Percentiles rank a stretch among this genome's conserved stretches.
These are phyloP conservation scores for Manis javanica DNA, from an alignment of 2,797 vertebrate genomes.

Conservation along the genomic window DNA sequence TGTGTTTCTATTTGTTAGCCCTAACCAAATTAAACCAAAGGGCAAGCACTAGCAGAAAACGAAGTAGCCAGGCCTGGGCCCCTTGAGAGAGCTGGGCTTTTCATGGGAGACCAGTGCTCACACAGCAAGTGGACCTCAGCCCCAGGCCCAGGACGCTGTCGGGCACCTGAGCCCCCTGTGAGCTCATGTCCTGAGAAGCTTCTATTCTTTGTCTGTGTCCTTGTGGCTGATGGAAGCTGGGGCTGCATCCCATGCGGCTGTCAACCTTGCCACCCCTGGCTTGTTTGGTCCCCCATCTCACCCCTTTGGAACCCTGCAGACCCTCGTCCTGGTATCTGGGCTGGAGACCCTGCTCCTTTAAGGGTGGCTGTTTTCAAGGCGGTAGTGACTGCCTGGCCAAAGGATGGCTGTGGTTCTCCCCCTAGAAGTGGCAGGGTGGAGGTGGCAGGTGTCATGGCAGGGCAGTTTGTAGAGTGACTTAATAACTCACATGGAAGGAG, in stretches of 20 bases:
- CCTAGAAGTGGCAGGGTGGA: neutral
- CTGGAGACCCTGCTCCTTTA: neutral
- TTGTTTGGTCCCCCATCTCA: fast-evolving
- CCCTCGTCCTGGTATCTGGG: neutral
- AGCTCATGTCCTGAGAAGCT: neutral
- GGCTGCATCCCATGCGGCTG: no score
- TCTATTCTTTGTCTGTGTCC: fast-evolving
- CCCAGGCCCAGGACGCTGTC: neutral
- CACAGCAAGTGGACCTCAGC: neutral
- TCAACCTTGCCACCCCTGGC: neutral
- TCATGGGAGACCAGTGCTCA: no score
- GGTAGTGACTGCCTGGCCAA: neutral
- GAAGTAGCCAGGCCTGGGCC: no score
- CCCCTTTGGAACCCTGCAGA: neutral
- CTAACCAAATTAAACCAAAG: neutral
- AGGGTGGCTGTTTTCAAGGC: neutral
- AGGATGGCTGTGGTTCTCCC: neutral
- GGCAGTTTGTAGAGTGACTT: neutral
- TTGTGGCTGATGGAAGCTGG: neutral
- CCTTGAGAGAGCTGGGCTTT: neutral
- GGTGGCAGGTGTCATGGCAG: no score
- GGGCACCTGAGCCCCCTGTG: neutral
- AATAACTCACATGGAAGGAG: neutral
- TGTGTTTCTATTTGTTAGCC: neutral
- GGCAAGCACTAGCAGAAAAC: neutral